phyloP scores from a whole-genome alignment of 2,113 vertebrate genomes.

The Pyxicephalus adspersus region DNA sequence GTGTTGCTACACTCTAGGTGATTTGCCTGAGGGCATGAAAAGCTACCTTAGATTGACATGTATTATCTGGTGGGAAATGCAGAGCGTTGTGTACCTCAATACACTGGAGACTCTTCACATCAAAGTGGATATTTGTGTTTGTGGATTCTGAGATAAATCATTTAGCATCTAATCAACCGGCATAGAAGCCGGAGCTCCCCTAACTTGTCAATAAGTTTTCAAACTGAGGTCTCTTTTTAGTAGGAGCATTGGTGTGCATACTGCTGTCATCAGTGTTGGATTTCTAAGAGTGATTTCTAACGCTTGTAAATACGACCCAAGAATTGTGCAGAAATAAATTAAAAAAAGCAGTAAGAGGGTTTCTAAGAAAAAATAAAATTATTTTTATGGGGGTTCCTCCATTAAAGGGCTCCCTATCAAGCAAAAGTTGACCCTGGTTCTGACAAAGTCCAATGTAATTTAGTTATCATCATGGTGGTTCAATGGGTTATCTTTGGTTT shows the following conservation, averaged over 20 bases:
- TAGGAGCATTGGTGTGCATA: too few species aligned
- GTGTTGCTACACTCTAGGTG: slow-evolving; percentile 1
- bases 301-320: not conserved
- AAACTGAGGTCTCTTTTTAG: not conserved
- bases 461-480: too few species aligned
- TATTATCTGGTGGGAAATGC: slow-evolving; percentile 35
- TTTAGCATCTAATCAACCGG: slow-evolving; percentile 33
- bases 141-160: slow-evolving; percentile 44
- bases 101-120: slow-evolving; percentile 13
- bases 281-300: too few species aligned
- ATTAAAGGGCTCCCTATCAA: too few species aligned
- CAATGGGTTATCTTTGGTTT: too few species aligned
- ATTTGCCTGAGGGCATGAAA: slow-evolving; percentile 29
- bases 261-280: too few species aligned
- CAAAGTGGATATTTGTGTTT: slow-evolving; percentile 44
- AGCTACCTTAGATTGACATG: slow-evolving; percentile 17
- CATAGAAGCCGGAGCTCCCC: not conserved
- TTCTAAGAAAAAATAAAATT: too few species aligned
- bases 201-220: slow-evolving; percentile 18
- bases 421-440: too few species aligned
- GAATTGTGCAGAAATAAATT: too few species aligned
- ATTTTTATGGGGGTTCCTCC: too few species aligned
- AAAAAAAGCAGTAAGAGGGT: too few species aligned
- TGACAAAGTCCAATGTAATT: too few species aligned
- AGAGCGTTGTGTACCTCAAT: slow-evolving; percentile 12